Evolutionary conservation across 1,140 invertebrate genomes (phyloP).

Genomic region (Drosophila nikananu): DNA sequence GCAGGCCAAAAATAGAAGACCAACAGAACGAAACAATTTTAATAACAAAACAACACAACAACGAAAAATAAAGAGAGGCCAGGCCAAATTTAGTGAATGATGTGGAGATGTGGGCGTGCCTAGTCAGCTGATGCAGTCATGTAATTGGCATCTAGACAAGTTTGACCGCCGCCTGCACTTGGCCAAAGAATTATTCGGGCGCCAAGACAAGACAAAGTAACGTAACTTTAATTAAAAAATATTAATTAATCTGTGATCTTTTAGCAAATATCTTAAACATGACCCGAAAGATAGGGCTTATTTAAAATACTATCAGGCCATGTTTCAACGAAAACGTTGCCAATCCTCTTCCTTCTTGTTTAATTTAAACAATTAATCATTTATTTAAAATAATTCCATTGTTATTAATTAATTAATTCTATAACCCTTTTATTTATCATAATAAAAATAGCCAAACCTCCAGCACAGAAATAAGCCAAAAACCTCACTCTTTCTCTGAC

Average conservation of each 20-base stretch:
- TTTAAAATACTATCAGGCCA: background rate
- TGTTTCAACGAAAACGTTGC: background rate
- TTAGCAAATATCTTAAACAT: background rate
- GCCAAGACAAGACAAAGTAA: background rate
- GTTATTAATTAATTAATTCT: background rate
- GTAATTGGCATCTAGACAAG: constrained; percentile 76
- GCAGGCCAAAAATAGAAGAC: constrained; percentile 56
- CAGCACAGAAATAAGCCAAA: background rate
- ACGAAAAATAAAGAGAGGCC: constrained; percentile 36
- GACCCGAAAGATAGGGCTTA: background rate
- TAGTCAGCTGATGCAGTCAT: constrained; percentile 60
- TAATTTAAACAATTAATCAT: background rate
- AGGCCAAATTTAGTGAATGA: constrained; percentile 59
- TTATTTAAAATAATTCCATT: too few species aligned
- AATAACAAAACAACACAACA: constrained; percentile 13
- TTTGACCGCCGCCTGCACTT: constrained; percentile 72
- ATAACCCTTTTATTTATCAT: background rate
- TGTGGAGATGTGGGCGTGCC: constrained; percentile 57
- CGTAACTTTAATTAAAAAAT: background rate
- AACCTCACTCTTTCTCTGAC: constrained; percentile 40
- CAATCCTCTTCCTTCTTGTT: too few species aligned
- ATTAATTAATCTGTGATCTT: background rate
- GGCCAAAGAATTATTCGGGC: constrained; percentile 22
- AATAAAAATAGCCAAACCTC: background rate
- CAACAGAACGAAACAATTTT: constrained; percentile 31